phyloP scores from a whole-genome alignment of 2,113 vertebrate genomes.

The Pampusana beccarii region DNA sequence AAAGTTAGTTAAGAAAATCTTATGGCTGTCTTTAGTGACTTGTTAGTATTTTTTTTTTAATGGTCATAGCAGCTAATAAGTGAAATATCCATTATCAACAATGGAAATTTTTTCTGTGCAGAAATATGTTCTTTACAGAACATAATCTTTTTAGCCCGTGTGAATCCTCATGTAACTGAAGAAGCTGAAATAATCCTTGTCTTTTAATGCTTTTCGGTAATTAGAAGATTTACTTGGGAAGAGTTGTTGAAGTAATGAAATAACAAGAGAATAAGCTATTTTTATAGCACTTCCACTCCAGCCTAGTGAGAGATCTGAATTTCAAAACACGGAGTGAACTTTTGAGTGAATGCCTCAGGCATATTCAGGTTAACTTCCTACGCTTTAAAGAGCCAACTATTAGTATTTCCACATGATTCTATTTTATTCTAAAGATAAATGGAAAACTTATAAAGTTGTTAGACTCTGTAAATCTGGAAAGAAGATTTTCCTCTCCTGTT shows the following conservation, averaged over 20 bases:
- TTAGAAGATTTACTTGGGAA: neutral
- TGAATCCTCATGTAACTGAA: neutral
- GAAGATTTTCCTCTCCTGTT: neutral
- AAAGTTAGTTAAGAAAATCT: neutral
- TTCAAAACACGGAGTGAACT: neutral
- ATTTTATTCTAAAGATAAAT: slow-evolving; percentile 25
- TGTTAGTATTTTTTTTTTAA: neutral
- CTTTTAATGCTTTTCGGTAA: neutral
- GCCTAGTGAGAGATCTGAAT: neutral
- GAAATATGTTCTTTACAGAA: neutral
- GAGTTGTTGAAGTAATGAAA: neutral
- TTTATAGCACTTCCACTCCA: neutral
- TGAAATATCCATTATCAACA: neutral
- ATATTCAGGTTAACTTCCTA: neutral
- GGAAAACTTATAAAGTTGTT: neutral
- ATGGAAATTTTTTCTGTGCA: neutral
- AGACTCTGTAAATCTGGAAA: neutral
- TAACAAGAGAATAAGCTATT: neutral
- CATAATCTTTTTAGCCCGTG: neutral
- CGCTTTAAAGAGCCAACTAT: neutral
- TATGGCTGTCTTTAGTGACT: neutral
- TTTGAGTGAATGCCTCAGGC: neutral
- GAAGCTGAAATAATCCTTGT: neutral
- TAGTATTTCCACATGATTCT: neutral
- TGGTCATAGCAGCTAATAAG: neutral